phyloP scores from a whole-genome alignment of 2,113 vertebrate species.

The Acrocephalus kingi region DNA sequence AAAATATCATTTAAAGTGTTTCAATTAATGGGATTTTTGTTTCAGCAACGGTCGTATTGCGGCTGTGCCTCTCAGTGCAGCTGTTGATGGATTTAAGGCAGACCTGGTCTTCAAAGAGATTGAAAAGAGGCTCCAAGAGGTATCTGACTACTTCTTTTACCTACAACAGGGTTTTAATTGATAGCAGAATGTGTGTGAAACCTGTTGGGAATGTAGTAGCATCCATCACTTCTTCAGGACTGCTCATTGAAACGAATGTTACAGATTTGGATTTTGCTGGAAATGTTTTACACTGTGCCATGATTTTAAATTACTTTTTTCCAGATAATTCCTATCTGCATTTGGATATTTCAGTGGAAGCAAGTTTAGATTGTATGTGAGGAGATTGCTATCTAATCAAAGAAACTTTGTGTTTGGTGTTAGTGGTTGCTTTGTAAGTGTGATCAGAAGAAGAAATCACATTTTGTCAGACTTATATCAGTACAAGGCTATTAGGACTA shows the following conservation, averaged over 20 bases:
- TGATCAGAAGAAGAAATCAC: background rate
- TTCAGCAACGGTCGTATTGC: constrained; percentile 69
- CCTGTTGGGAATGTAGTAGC: background rate
- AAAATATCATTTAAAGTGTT: background rate
- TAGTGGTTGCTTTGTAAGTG: background rate
- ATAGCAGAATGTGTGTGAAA: background rate
- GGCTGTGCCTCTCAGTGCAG: constrained; percentile 77
- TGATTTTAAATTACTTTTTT: background rate
- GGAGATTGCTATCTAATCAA: background rate
- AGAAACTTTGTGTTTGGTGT: background rate
- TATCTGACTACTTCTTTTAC: constrained; percentile 51
- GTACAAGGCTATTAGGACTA: background rate
- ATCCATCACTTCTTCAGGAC: background rate
- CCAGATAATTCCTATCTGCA: background rate
- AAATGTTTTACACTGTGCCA: background rate
- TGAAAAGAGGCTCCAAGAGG: constrained; percentile 89
- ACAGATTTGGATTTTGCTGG: background rate
- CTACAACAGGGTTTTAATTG: background rate
- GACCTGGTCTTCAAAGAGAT: constrained; percentile 89
- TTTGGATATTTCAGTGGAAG: background rate
- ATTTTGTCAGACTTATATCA: background rate
- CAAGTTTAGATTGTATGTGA: background rate
- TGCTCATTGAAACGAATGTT: background rate
- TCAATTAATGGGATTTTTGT: background rate
- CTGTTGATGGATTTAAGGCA: constrained; percentile 85